Conservation (phyloP, 2,888 invertebrate species). For the Frankliniella fusca region DNA sequence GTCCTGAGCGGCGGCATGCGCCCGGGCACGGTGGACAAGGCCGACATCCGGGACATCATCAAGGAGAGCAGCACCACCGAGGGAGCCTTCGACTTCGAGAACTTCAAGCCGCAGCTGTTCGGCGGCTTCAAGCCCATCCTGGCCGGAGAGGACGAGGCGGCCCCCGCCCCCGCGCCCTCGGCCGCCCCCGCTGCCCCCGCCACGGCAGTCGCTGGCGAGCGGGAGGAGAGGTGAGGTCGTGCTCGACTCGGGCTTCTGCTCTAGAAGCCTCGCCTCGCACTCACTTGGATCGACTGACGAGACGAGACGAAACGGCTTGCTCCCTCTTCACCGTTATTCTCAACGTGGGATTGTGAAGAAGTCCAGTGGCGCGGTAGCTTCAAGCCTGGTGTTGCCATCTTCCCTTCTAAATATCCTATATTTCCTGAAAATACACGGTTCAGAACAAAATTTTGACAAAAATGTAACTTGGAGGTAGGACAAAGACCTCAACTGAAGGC, state of each 20-base stretch:
- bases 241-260: too few species aligned
- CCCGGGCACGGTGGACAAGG: conserved; percentile 34
- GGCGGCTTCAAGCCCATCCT: conserved; percentile 64
- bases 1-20: conserved; percentile 28
- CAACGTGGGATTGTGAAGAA: too few species aligned
- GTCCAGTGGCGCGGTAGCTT: background rate
- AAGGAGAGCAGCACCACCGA: conserved; percentile 48
- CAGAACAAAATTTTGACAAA: too few species aligned
- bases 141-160: conserved; percentile 29
- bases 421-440: too few species aligned
- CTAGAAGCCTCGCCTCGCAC: too few species aligned
- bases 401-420: background rate
- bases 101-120: conserved; percentile 63
- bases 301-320: too few species aligned
- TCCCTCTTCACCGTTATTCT: too few species aligned
- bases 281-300: too few species aligned
- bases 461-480: too few species aligned
- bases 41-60: conserved; percentile 44
- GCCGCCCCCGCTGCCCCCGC: background rate
- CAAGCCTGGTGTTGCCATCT: background rate
- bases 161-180: background rate
- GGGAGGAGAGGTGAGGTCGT: background rate
- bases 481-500: too few species aligned
- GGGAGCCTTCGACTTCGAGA: conserved; percentile 56
- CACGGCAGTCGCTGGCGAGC: background rate